These are phyloP conservation scores for Cyprinella venusta DNA, from an alignment of 2,797 vertebrate genomes.

Conservation along the genomic window DNA sequence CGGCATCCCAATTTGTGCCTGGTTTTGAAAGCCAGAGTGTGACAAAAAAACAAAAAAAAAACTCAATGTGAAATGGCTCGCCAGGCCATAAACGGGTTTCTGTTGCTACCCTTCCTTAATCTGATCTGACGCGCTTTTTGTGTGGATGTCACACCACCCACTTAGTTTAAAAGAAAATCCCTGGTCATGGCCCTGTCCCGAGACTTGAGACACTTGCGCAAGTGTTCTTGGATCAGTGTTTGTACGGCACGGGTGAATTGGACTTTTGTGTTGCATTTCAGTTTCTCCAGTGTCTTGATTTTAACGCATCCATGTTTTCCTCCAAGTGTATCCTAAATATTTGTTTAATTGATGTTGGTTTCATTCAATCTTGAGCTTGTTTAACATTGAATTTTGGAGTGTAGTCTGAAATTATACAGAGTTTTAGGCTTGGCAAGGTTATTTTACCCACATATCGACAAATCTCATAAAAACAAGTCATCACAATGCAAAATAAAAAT, in stretches of 20 bases:
- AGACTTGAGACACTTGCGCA: not conserved
- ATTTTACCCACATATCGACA: not conserved
- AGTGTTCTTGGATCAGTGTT: slow-evolving; percentile 24
- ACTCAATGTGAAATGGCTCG: slow-evolving; percentile 6
- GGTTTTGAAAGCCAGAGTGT: slow-evolving; percentile 3
- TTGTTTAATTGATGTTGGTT: not conserved
- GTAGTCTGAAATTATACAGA: not conserved
- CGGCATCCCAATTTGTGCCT: not conserved
- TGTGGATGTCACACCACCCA: slow-evolving; percentile 15
- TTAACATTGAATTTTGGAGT: not conserved
- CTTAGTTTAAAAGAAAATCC: slow-evolving; percentile 10
- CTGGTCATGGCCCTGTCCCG: slow-evolving; percentile 13
- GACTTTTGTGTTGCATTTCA: not conserved
- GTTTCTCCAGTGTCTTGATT: not conserved
- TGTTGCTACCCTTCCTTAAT: slow-evolving; percentile 18
- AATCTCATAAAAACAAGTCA: not conserved
- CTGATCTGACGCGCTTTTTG: slow-evolving; percentile 48
- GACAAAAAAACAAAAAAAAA: not conserved
- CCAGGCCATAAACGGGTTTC: slow-evolving; percentile 4
- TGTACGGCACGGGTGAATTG: not conserved
- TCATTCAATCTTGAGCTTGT: not conserved
- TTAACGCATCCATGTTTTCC: not conserved
- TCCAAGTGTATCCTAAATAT: not conserved
- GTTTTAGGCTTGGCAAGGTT: not conserved
- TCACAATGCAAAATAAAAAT: too few relatives aligned